Conservation (phyloP, 2,113 vertebrate species). For the Thymallus thymallus region DNA sequence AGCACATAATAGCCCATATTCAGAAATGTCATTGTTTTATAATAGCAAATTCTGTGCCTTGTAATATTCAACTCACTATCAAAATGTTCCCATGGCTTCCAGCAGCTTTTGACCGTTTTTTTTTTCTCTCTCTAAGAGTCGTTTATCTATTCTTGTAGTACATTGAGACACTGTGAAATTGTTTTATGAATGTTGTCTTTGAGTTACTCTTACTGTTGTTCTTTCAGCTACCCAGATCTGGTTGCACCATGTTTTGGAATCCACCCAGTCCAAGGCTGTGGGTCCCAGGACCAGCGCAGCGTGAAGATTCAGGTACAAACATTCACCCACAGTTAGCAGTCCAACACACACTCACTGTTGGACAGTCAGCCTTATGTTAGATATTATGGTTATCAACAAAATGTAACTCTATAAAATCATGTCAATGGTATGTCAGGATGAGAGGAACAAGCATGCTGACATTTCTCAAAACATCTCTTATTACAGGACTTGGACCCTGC, state of each 20-base stretch:
- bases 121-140: not conserved
- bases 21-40: no score
- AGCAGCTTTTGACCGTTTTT: not conserved
- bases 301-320: slow-evolving; percentile 41
- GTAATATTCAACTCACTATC: no score
- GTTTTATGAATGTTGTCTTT: not conserved
- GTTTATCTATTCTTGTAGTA: not conserved
- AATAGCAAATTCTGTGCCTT: no score
- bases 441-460: not conserved
- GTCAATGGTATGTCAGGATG: not conserved
- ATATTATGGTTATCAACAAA: no score
- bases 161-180: not conserved
- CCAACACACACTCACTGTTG: not conserved
- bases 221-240: slow-evolving; percentile 58
- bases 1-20: no score
- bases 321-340: not conserved
- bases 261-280: slow-evolving; percentile 19
- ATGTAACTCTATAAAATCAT: not conserved
- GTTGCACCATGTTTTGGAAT: slow-evolving; percentile 28
- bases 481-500: slow-evolving; percentile 44
- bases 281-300: slow-evolving; percentile 24
- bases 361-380: no score
- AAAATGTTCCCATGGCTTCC: not conserved
- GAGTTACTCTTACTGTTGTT: slow-evolving; percentile 18
- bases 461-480: not conserved